phyloP scores from a whole-genome alignment of 2,888 invertebrate genomes.

The Orthosia cruda region DNA sequence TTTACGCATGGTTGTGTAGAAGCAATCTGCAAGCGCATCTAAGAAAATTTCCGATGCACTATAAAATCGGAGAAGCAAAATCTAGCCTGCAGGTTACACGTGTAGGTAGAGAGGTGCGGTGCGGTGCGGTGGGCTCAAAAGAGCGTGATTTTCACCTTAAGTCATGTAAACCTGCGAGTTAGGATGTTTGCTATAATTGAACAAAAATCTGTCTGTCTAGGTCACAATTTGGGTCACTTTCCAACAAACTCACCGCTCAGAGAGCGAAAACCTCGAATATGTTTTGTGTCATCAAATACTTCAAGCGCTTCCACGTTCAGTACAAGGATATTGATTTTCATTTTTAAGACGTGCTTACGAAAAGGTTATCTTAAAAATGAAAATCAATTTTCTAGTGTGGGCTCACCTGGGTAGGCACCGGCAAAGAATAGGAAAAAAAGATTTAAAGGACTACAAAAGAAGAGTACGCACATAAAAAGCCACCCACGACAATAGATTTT shows the following conservation, averaged over 20 bases:
- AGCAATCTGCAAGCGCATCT: too few species aligned
- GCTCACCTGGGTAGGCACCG: conserved; percentile 2
- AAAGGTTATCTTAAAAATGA: conserved; percentile 24
- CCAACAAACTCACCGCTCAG: neutral
- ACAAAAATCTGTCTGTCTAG: neutral
- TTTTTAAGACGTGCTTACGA: conserved; percentile 39
- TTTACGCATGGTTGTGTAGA: too few species aligned
- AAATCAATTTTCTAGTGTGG: conserved; percentile 20
- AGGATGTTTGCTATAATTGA: too few species aligned
- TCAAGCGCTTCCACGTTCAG: conserved; percentile 26
- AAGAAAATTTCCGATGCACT: too few species aligned
- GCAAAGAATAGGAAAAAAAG: conserved; percentile 36
- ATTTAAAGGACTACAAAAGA: conserved; percentile 48
- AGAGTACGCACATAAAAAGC: conserved; percentile 43
- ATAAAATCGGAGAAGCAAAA: too few species aligned
- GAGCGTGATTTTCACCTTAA: too few species aligned
- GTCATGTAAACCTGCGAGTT: too few species aligned
- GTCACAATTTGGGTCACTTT: conserved; percentile 6
- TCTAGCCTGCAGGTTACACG: too few species aligned
- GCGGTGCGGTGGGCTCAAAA: too few species aligned
- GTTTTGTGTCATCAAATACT: conserved; percentile 37
- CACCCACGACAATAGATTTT: conserved; percentile 46
- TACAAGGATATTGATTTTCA: conserved; percentile 49
- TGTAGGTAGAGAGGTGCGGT: too few species aligned
- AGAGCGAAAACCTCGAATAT: conserved; percentile 23